phyloP scores from a whole-genome alignment of 2,113 vertebrate genomes.

The Actenoides hombroni region DNA sequence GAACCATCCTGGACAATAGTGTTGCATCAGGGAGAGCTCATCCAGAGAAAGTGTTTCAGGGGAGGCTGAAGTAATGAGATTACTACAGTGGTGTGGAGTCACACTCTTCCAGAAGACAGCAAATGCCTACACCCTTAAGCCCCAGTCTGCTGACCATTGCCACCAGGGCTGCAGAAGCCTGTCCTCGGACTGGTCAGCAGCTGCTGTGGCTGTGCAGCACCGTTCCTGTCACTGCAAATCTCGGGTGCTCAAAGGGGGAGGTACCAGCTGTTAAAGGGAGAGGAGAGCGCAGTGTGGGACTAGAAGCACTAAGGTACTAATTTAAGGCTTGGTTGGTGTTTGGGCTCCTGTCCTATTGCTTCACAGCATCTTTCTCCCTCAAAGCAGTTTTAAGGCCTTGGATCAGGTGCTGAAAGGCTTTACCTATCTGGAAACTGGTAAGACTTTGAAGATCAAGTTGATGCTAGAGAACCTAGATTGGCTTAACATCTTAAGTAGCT shows the following conservation, averaged over 20 bases:
- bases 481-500: constrained; percentile 45
- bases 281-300: neutral
- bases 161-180: neutral
- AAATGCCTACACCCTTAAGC: neutral
- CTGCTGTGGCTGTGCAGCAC: neutral
- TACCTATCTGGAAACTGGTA: neutral
- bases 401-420: constrained; percentile 7
- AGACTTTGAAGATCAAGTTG: constrained; percentile 14
- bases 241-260: neutral
- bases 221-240: neutral
- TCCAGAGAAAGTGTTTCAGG: neutral
- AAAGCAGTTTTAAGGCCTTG: neutral
- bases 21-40: neutral
- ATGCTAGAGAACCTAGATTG: constrained; percentile 2
- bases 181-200: rapidly evolving
- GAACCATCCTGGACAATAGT: neutral
- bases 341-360: neutral
- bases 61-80: neutral
- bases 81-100: neutral
- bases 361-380: neutral
- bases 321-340: neutral
- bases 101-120: neutral
- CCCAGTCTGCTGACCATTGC: neutral
- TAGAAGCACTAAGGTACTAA: neutral
- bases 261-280: neutral